Conservation (phyloP, 2,888 invertebrate genomes). For the Eurytoma adleriae region DNA sequence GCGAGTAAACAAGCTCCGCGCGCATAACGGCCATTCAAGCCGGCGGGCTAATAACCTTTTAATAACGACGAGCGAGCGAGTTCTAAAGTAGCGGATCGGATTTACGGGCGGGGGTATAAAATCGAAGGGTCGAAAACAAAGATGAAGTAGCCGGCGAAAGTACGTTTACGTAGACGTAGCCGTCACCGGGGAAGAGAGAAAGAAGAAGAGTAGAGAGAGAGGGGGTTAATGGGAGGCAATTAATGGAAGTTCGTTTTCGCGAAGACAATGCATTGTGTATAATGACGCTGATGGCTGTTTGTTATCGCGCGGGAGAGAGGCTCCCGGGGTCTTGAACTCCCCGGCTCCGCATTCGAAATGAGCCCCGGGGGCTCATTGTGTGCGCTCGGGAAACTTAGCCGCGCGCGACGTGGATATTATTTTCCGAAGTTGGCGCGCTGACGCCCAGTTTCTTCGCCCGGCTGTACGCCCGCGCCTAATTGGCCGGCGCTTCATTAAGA, state of each 20-base stretch:
- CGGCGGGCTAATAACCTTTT: too few species aligned
- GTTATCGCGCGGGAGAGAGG: constrained; percentile 24
- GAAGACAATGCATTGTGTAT: constrained; percentile 34
- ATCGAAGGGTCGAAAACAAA: background rate
- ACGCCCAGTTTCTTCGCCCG: background rate
- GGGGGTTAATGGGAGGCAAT: constrained; percentile 28
- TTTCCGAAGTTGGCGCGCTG: constrained; percentile 30
- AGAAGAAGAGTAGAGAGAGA: background rate
- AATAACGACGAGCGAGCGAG: too few species aligned
- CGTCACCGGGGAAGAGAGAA: too few species aligned
- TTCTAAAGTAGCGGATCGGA: too few species aligned
- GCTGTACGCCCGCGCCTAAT: constrained; percentile 23
- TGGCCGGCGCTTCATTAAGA: constrained; percentile 17
- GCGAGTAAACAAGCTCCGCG: too few species aligned
- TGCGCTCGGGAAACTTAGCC: constrained; percentile 12
- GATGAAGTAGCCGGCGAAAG: too few species aligned
- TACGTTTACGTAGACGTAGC: too few species aligned
- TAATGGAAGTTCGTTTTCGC: constrained; percentile 47
- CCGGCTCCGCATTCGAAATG: constrained; percentile 42
- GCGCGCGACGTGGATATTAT: constrained; percentile 22
- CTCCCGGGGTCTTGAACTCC: constrained; percentile 25
- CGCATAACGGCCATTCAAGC: too few species aligned
- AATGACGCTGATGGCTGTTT: constrained; percentile 49
- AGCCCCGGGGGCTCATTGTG: constrained; percentile 31
- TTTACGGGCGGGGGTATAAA: background rate